Evolutionary conservation across 2,113 vertebrate species (phyloP).

Genomic region (Gnathonemus longibarbis): DNA sequence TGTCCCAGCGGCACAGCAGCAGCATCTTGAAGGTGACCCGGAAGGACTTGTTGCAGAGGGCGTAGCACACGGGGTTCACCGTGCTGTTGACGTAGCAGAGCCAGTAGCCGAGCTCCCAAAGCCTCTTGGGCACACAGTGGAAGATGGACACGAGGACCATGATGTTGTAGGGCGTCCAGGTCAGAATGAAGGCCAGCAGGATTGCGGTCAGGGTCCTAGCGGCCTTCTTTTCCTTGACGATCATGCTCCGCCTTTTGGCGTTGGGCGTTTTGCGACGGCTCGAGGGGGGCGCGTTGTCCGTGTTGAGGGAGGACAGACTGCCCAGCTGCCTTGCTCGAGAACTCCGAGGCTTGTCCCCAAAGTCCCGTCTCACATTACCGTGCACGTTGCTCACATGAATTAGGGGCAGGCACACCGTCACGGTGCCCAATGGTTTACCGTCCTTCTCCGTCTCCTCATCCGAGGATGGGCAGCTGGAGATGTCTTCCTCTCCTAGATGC

Average conservation of each 20-base stretch:
- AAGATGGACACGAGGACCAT: constrained; percentile 72
- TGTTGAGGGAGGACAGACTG: constrained; percentile 13
- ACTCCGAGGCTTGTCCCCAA: constrained; percentile 6
- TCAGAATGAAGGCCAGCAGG: constrained; percentile 68
- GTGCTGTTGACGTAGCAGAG: constrained; percentile 74
- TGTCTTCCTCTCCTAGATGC: constrained; percentile 53
- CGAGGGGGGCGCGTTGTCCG: background rate
- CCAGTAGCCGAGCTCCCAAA: constrained; percentile 74
- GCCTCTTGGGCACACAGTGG: constrained; percentile 57
- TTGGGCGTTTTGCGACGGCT: constrained; percentile 32
- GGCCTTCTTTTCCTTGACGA: constrained; percentile 69
- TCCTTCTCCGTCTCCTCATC: constrained; percentile 55
- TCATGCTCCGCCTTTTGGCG: constrained; percentile 54
- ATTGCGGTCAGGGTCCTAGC: constrained; percentile 68
- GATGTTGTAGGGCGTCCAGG: constrained; percentile 74
- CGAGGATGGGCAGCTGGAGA: constrained; percentile 55
- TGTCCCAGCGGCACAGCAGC: constrained; percentile 58
- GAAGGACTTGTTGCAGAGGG: constrained; percentile 71
- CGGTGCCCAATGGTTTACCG: constrained; percentile 31
- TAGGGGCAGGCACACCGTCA: constrained; percentile 52
- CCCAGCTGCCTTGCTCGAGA: background rate
- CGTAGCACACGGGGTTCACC: constrained; percentile 71
- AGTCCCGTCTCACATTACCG: constrained; percentile 9
- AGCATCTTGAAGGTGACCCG: constrained; percentile 67
- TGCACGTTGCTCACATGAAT: constrained; percentile 37